These are phyloP conservation scores for Bombus huntii DNA, from an alignment of 1,140 invertebrate genomes.

Conservation along the genomic window DNA sequence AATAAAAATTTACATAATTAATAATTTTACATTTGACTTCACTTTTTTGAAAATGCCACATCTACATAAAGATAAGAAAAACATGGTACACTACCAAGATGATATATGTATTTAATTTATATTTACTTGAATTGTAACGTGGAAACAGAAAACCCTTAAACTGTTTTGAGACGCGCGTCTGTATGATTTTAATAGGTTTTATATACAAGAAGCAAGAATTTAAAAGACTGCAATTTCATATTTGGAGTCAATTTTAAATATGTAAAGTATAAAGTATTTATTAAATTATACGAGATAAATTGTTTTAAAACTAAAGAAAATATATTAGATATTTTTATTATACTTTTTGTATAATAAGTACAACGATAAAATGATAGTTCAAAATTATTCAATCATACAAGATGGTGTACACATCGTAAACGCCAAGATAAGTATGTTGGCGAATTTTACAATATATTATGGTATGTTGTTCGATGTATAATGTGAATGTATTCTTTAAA, in stretches of 20 bases:
- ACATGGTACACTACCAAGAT: background rate
- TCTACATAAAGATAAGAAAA: background rate
- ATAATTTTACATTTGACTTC: background rate
- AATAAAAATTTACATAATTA: background rate
- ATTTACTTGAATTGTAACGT: background rate
- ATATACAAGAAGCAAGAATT: background rate
- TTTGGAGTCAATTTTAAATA: background rate
- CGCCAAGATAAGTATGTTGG: slow-evolving; percentile 16
- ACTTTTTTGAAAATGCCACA: background rate
- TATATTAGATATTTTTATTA: background rate
- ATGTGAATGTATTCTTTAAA: background rate
- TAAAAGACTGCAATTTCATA: slow-evolving; percentile 4
- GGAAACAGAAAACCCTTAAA: background rate
- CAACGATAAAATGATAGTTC: slow-evolving; percentile 14
- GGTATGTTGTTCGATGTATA: background rate
- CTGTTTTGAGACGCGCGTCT: background rate
- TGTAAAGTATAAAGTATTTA: background rate
- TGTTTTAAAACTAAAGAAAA: background rate
- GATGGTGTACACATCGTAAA: slow-evolving; percentile 5
- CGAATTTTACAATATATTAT: slow-evolving; percentile 4
- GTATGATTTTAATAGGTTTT: background rate
- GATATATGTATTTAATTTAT: too few relatives aligned
- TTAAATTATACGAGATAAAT: background rate
- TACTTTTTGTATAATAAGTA: background rate
- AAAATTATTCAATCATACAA: slow-evolving; percentile 31